Conservation (phyloP, 2,113 vertebrate genomes). For the Mixornis gularis region DNA sequence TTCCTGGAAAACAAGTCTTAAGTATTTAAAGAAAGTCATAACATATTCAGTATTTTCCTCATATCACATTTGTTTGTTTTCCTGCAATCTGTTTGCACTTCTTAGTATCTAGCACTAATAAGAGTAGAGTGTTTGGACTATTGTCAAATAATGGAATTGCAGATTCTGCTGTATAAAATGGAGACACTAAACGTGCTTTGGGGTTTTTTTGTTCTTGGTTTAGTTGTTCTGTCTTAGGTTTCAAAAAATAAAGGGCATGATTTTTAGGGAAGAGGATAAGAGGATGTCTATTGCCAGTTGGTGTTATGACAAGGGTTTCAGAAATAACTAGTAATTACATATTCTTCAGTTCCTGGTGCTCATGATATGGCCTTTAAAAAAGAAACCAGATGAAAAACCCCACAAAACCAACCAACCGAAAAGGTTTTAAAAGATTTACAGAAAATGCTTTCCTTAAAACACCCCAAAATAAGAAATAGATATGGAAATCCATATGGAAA, state of each 20-base stretch:
- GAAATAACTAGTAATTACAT: neutral
- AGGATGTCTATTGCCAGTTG: neutral
- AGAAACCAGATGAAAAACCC: neutral
- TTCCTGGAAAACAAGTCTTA: constrained; percentile 85
- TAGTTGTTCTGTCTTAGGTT: neutral
- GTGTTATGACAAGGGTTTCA: neutral
- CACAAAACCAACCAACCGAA: neutral
- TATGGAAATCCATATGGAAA: neutral
- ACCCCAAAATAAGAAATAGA: neutral
- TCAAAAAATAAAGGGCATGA: neutral
- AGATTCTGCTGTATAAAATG: neutral
- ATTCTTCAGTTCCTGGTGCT: neutral
- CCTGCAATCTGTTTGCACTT: constrained; percentile 2
- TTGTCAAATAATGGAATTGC: neutral
- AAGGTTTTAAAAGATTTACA: neutral
- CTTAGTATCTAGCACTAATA: neutral
- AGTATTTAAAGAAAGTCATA: constrained; percentile 61
- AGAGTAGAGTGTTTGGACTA: neutral
- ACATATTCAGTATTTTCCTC: constrained; percentile 41
- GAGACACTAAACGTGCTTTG: neutral
- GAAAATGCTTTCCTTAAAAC: neutral
- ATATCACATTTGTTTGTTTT: constrained; percentile 49
- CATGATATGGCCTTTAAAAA: neutral
- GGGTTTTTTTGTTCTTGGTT: neutral
- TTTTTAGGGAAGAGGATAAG: neutral